These are phyloP conservation scores for Emesis furor DNA, from an alignment of 2,888 invertebrate genomes.

Conservation along the genomic window DNA sequence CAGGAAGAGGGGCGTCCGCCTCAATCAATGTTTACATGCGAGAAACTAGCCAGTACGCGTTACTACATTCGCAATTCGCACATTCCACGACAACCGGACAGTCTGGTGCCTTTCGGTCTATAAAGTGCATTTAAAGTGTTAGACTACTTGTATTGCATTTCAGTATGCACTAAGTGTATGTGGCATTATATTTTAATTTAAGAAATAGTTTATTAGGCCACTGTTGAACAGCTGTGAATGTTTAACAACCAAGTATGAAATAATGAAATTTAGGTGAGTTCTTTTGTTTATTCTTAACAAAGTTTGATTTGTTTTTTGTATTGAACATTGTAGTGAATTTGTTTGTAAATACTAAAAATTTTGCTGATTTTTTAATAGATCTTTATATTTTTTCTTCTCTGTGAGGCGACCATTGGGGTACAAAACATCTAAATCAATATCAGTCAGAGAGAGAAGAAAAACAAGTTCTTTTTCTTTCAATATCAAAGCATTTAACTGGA, in stretches of 20 bases:
- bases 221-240: conserved; percentile 83
- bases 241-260: conserved; percentile 87
- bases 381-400: too few species aligned
- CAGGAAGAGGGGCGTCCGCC: conserved; percentile 83
- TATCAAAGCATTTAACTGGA: too few species aligned
- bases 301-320: neutral
- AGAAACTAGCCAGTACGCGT: conserved; percentile 83
- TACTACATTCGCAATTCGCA: conserved; percentile 77
- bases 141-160: conserved; percentile 83
- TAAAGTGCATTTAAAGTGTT: conserved; percentile 88
- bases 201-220: conserved; percentile 76
- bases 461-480: too few species aligned
- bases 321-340: neutral
- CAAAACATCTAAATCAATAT: too few species aligned
- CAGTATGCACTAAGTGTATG: conserved; percentile 81
- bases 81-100: conserved; percentile 87
- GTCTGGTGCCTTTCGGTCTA: conserved; percentile 78
- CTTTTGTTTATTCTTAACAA: neutral
- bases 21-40: conserved; percentile 86
- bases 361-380: too few species aligned
- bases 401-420: too few species aligned
- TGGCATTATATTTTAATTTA: conserved; percentile 78
- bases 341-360: too few species aligned
- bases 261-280: conserved; percentile 90
- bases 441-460: too few species aligned